Percentiles rank a stretch among this genome's conserved stretches.
Evolutionary conservation across 2,797 vertebrate species (phyloP).

Genomic region (Percopsis omiscomaycus): DNA sequence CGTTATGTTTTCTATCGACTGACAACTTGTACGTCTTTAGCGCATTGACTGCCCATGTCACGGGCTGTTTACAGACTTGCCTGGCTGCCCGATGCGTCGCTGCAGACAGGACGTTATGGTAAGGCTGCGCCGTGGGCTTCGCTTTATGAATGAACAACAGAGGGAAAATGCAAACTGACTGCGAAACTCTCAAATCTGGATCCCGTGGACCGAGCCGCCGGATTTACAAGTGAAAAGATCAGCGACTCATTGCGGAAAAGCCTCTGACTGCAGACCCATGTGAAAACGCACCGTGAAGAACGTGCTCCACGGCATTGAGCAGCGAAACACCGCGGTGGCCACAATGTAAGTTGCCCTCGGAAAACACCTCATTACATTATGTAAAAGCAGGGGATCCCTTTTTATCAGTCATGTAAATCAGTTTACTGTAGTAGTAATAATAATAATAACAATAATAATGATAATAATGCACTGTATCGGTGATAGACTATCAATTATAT

Average conservation of each 20-base stretch:
- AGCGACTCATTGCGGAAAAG: conserved; percentile 81
- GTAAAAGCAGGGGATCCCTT: not conserved
- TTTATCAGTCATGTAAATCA: conserved; percentile 19
- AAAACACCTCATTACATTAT: conserved; percentile 41
- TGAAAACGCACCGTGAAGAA: conserved; percentile 65
- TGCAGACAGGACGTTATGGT: conserved; percentile 56
- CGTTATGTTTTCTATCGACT: conserved; percentile 31
- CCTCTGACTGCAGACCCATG: conserved; percentile 72
- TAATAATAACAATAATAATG: not conserved
- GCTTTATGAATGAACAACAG: conserved; percentile 72
- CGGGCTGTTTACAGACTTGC: conserved; percentile 48
- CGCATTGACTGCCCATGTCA: conserved; percentile 59
- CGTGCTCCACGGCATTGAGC: conserved; percentile 67
- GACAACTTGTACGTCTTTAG: conserved; percentile 66
- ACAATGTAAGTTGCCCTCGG: conserved; percentile 77
- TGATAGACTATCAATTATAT: conserved; percentile 62
- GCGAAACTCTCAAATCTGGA: conserved; percentile 55
- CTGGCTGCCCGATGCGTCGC: conserved; percentile 56
- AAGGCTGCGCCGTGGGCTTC: conserved; percentile 36
- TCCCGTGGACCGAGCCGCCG: conserved; percentile 60
- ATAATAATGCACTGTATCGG: conserved; percentile 56
- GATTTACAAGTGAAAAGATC: conserved; percentile 66
- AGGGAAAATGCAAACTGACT: conserved; percentile 53
- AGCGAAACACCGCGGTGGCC: conserved; percentile 58
- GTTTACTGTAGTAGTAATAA: not conserved